Evolutionary conservation across 1,140 invertebrate genomes (phyloP).

Genomic region (Euglossa dilemma): DNA sequence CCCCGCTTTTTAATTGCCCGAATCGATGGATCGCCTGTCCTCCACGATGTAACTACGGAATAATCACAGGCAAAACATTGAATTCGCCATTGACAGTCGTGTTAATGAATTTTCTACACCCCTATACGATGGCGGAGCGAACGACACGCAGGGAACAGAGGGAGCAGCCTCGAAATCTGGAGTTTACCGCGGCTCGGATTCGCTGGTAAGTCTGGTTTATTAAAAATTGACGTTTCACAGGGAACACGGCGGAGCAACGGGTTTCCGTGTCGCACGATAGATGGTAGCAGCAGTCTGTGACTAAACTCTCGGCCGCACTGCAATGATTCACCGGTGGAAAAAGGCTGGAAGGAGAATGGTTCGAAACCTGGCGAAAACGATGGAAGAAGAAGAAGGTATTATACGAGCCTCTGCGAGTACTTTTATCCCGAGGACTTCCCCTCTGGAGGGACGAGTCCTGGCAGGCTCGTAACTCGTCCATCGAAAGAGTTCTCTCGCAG

Average conservation of each 20-base stretch:
- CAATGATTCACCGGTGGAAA: too few species aligned
- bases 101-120: neutral
- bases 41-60: neutral
- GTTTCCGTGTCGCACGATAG: neutral
- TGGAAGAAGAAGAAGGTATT: too few species aligned
- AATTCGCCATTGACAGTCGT: neutral
- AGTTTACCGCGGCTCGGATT: neutral
- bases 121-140: too few species aligned
- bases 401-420: too few species aligned
- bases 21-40: constrained; percentile 41
- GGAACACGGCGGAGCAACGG: neutral
- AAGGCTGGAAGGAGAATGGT: too few species aligned
- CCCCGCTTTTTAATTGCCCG: constrained; percentile 54
- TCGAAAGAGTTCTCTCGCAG: neutral
- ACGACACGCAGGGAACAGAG: neutral
- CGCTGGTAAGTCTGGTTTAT: neutral
- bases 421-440: neutral
- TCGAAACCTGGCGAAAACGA: too few species aligned
- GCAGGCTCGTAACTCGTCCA: constrained; percentile 1
- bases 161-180: neutral
- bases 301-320: too few species aligned
- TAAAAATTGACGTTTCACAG: neutral
- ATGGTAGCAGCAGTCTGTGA: neutral
- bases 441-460: neutral
- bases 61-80: neutral